Conservation (phyloP, 1,140 invertebrate species). For the Procambarus virginalis region DNA sequence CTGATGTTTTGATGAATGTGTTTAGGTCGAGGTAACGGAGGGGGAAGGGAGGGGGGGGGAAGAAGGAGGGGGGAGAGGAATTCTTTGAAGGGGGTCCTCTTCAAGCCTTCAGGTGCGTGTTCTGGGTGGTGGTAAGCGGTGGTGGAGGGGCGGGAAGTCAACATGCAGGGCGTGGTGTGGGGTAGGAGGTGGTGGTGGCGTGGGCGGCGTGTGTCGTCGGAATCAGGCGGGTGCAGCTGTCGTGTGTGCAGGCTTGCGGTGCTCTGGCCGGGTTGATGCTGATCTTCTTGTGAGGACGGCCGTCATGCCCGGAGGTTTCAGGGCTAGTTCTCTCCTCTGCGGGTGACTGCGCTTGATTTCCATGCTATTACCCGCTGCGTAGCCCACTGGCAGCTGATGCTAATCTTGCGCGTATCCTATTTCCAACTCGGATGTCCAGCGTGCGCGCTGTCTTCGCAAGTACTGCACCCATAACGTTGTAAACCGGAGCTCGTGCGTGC, state of each 20-base stretch:
- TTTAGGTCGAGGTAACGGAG: conserved; percentile 32
- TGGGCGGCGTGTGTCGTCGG: no score
- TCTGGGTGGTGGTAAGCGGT: not conserved
- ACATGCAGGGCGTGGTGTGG: not conserved
- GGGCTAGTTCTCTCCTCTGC: not conserved
- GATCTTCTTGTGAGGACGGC: not conserved
- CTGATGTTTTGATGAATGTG: conserved; percentile 66
- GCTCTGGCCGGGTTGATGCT: not conserved
- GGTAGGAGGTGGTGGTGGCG: not conserved
- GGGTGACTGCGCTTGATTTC: not conserved
- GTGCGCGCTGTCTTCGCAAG: not conserved
- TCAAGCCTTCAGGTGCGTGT: not conserved
- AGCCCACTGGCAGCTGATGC: not conserved
- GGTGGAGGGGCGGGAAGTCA: not conserved
- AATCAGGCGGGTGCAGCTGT: not conserved
- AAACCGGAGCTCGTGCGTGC: not conserved
- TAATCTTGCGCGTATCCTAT: not conserved
- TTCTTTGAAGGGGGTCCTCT: conserved; percentile 20
- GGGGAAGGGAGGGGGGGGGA: conserved; percentile 13
- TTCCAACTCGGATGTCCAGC: conserved; percentile 2
- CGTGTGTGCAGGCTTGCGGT: not conserved
- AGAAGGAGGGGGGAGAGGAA: conserved; percentile 19
- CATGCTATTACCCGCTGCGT: not conserved
- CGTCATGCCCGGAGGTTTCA: not conserved
- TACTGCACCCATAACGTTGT: not conserved